A percentile compares a stretch with the other conserved stretches of the same genome.
Evolutionary conservation across 2,888 invertebrate genomes (phyloP).

Genomic region (Pegoplata infirma): DNA sequence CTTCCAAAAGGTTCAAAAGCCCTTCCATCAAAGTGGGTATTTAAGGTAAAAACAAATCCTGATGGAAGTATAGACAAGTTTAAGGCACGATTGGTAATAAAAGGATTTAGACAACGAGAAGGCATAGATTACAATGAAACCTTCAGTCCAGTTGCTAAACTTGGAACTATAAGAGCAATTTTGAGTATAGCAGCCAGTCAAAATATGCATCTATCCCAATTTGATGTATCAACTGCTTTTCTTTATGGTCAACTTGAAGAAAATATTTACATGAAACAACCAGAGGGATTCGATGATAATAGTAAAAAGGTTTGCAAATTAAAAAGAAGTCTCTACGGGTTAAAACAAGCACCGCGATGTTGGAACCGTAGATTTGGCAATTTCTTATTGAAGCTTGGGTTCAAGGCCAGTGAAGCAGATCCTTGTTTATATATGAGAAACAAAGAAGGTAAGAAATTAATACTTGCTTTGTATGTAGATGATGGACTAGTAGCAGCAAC

Average conservation of each 20-base stretch:
- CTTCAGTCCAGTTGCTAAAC: conserved; percentile 60
- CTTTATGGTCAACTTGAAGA: too few species aligned
- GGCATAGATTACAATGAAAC: conserved; percentile 60
- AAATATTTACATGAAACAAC: conserved; percentile 37
- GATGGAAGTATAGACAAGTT: conserved; percentile 16
- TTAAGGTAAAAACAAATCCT: neutral
- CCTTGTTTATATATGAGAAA: conserved; percentile 64
- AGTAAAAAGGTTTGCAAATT: conserved; percentile 56
- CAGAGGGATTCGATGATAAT: conserved; percentile 7
- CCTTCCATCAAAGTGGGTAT: conserved; percentile 6
- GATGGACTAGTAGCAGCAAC: conserved; percentile 65
- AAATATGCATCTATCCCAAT: too few species aligned
- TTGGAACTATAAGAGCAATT: conserved; percentile 50
- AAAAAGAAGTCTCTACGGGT: conserved; percentile 60
- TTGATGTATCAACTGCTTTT: too few species aligned
- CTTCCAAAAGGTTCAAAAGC: neutral
- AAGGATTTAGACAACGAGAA: conserved; percentile 63
- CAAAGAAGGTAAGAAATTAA: conserved; percentile 48
- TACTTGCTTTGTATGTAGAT: conserved; percentile 66
- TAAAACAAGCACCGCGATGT: conserved; percentile 62
- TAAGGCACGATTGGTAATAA: too few species aligned
- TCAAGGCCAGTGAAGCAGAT: conserved; percentile 64
- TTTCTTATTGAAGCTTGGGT: conserved; percentile 59
- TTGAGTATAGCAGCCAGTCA: conserved; percentile 54
- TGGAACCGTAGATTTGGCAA: conserved; percentile 62